These are phyloP conservation scores for Brachystomella parvula DNA, from an alignment of 1,140 invertebrate genomes.

Conservation along the genomic window DNA sequence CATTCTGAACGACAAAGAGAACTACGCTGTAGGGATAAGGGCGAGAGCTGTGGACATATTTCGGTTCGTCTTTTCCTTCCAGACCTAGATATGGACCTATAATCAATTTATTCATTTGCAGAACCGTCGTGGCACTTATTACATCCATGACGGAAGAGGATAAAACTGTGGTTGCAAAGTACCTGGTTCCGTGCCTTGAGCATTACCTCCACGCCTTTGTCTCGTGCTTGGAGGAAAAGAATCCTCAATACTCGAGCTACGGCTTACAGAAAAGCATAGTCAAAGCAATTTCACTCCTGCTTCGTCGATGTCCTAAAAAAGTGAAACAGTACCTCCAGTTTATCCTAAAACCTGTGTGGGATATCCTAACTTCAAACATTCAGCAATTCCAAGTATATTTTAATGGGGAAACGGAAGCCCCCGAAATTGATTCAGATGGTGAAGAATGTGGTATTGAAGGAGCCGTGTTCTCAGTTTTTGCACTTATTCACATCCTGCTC, in stretches of 20 bases:
- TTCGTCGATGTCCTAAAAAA: conserved; percentile 58
- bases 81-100: neutral
- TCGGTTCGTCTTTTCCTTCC: conserved; percentile 24
- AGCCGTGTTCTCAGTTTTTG: conserved; percentile 66
- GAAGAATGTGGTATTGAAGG: conserved; percentile 56
- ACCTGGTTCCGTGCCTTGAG: conserved; percentile 59
- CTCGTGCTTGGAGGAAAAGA: conserved; percentile 53
- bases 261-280: conserved; percentile 64
- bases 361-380: conserved; percentile 59
- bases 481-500: conserved; percentile 48
- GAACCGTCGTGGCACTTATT: conserved; percentile 52
- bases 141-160: conserved; percentile 51
- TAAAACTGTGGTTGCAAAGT: conserved; percentile 51
- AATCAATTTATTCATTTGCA: conserved; percentile 28
- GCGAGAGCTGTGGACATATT: conserved; percentile 61
- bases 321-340: conserved; percentile 56
- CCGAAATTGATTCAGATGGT: conserved; percentile 51
- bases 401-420: conserved; percentile 50
- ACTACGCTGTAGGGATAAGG: conserved; percentile 54
- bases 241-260: conserved; percentile 47
- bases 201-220: conserved; percentile 65
- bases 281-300: conserved; percentile 56
- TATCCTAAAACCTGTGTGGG: conserved; percentile 64
- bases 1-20: conserved; percentile 59
- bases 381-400: conserved; percentile 55